Evolutionary conservation across 64 coral and sea anemone species (phyloP).

Genomic region (Montipora sp.): DNA sequence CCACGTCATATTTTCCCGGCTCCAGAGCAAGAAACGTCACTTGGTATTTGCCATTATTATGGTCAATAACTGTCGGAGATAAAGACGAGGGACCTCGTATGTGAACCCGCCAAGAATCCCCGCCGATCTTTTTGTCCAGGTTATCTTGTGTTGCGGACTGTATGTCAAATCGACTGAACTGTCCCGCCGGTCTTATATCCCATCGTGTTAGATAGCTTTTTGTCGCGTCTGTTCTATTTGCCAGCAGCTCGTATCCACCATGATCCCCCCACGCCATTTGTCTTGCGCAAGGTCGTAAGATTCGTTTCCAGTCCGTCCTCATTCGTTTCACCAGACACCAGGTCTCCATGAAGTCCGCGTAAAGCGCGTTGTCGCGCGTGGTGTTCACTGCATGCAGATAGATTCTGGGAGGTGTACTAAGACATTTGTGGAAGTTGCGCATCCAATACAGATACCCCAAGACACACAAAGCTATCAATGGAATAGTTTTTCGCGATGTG

Average conservation of each 20-base stretch:
- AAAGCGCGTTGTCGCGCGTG: conserved; percentile 20
- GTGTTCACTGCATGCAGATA: not conserved
- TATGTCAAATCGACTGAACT: conserved; percentile 90
- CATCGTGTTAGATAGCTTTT: conserved; percentile 80
- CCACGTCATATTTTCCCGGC: conserved; percentile 73
- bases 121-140: conserved; percentile 71
- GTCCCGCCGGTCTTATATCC: conserved; percentile 82
- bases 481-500: not conserved
- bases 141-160: conserved; percentile 74
- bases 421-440: not conserved
- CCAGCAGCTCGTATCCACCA: not conserved
- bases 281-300: conserved; percentile 57
- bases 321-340: conserved; percentile 66
- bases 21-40: conserved; percentile 79
- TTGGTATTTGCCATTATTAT: conserved; percentile 86
- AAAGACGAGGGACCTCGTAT: conserved; percentile 78
- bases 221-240: conserved; percentile 55
- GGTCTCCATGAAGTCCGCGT: conserved; percentile 48
- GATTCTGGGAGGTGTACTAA: not conserved
- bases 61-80: conserved; percentile 89
- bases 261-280: conserved; percentile 56
- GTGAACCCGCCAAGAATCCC: conserved; percentile 94
- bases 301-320: conserved; percentile 68
- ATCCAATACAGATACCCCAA: conserved; percentile 35
- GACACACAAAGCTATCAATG: conserved; percentile 1